Evolutionary conservation across 2,888 invertebrate genomes (phyloP).

Genomic region (Alloplasta piceator): DNA sequence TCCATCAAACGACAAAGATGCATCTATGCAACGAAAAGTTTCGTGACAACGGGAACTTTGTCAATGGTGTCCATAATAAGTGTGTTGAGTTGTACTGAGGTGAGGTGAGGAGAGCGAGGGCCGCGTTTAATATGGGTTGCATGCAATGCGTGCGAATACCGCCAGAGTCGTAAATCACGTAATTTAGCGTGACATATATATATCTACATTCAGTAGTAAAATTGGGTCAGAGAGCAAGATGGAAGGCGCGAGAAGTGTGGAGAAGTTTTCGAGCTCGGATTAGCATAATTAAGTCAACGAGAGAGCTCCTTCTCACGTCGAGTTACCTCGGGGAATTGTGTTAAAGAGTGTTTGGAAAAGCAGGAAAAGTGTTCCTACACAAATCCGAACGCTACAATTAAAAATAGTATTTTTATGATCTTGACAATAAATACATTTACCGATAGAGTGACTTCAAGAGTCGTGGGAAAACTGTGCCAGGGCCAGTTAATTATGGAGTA

Average conservation of each 20-base stretch:
- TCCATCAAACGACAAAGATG: neutral
- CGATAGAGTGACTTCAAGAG: no score
- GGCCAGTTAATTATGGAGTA: no score
- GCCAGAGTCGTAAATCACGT: conserved; percentile 70
- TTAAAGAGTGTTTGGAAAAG: conserved; percentile 19
- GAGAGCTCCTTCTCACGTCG: conserved; percentile 35
- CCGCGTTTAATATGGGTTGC: conserved; percentile 59
- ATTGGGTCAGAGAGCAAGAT: conserved; percentile 53
- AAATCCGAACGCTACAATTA: no score
- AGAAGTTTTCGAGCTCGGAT: conserved; percentile 60
- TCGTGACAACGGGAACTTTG: conserved; percentile 55
- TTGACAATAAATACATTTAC: no score
- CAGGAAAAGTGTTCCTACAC: no score
- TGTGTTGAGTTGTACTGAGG: conserved; percentile 40
- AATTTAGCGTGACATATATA: conserved; percentile 64
- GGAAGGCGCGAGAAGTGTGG: conserved; percentile 29
- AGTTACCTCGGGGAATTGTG: conserved; percentile 23
- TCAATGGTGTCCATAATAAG: conserved; percentile 61
- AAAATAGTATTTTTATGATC: no score
- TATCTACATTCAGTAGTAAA: conserved; percentile 19
- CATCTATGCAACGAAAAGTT: conserved; percentile 19
- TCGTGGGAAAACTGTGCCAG: no score
- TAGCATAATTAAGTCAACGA: conserved; percentile 61
- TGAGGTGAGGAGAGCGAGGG: no score
- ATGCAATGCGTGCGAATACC: conserved; percentile 70